phyloP scores from a whole-genome alignment of 2,113 vertebrate species.

The Oryzias woworae region DNA sequence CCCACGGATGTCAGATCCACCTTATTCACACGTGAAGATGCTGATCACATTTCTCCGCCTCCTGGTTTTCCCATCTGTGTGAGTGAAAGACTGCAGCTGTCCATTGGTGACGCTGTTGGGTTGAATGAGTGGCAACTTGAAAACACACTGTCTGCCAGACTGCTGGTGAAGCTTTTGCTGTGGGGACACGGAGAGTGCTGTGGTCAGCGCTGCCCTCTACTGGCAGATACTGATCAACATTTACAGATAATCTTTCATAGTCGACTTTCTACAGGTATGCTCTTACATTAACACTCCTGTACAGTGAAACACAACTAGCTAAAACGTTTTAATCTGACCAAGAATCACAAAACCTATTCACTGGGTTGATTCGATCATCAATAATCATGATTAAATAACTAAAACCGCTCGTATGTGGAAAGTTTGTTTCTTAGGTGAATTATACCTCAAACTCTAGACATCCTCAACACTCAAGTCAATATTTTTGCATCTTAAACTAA shows the following conservation, averaged over 20 bases:
- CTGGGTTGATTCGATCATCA: no score
- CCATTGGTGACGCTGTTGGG: constrained; percentile 63
- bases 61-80: constrained; percentile 54
- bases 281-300: not conserved
- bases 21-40: constrained; percentile 21
- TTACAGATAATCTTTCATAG: constrained; percentile 41
- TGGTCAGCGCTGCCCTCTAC: constrained; percentile 72
- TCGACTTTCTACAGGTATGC: constrained; percentile 48
- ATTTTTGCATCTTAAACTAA: no score
- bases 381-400: no score
- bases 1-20: constrained; percentile 68
- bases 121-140: constrained; percentile 39
- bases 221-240: constrained; percentile 75
- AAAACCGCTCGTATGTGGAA: no score
- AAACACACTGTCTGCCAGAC: constrained; percentile 44
- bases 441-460: no score
- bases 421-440: no score
- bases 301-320: no score
- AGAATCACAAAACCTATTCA: no score
- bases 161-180: constrained; percentile 70
- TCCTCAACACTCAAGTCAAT: no score
- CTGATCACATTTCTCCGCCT: not conserved
- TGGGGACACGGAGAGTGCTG: constrained; percentile 48
- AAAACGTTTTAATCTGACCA: no score
- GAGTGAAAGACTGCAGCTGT: constrained; percentile 53